Percentiles rank a stretch among this genome's conserved stretches.
Evolutionary conservation across 1,140 invertebrate species (phyloP).

Genomic region (Pomacea maculata): DNA sequence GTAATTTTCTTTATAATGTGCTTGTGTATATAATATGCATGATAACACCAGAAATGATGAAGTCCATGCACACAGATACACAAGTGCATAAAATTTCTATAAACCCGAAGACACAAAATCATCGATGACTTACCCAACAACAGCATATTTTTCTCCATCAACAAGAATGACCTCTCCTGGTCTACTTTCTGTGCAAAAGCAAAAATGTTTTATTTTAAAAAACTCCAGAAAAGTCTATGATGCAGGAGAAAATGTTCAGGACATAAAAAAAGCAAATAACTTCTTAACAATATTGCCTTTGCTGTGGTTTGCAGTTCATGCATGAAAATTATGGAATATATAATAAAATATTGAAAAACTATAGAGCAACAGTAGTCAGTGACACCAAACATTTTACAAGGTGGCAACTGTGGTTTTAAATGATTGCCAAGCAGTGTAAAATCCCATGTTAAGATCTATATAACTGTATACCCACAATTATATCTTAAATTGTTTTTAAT

Average conservation of each 20-base stretch:
- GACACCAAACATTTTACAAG: neutral
- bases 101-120: too few species aligned
- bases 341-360: neutral
- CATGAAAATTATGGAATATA: neutral
- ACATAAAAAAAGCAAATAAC: neutral
- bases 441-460: neutral
- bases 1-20: too few species aligned
- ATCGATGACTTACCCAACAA: conserved; percentile 74
- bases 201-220: conserved; percentile 4
- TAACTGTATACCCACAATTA: neutral
- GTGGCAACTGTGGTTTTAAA: neutral
- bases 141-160: conserved; percentile 83
- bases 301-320: neutral
- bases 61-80: too few species aligned
- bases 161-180: conserved; percentile 72
- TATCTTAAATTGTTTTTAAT: neutral
- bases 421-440: neutral
- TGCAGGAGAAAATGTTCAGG: neutral
- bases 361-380: neutral
- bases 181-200: conserved; percentile 53
- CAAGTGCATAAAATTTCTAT: too few species aligned
- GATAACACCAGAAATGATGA: too few species aligned
- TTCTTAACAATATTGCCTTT: neutral
- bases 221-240: neutral
- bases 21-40: too few species aligned